Percentiles rank a stretch among this genome's conserved stretches.
Evolutionary conservation across 2,888 invertebrate species (phyloP).

Genomic region (Drosophila borborema): DNA sequence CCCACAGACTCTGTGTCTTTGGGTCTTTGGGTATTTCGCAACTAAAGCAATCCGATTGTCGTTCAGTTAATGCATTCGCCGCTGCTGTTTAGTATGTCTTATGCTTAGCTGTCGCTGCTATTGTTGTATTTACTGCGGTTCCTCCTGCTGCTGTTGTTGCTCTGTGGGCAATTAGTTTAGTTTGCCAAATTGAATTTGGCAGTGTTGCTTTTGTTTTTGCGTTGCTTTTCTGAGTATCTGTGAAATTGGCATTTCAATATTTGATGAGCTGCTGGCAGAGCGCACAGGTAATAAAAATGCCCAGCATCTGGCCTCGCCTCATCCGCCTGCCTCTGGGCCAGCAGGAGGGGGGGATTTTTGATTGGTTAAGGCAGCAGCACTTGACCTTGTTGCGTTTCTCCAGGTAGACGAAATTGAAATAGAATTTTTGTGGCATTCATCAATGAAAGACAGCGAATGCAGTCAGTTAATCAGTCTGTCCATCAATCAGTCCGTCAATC

Average conservation of each 20-base stretch:
- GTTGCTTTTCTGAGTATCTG: constrained; percentile 62
- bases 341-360: constrained; percentile 10
- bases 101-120: constrained; percentile 9
- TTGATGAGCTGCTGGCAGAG: constrained; percentile 63
- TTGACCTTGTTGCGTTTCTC: constrained; percentile 43
- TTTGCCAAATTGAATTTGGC: constrained; percentile 71
- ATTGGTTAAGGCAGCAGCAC: constrained; percentile 31
- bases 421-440: constrained; percentile 46
- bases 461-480: constrained; percentile 29
- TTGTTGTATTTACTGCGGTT: constrained; percentile 2
- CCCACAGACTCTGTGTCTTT: no score
- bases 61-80: constrained; percentile 3
- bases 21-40: not conserved
- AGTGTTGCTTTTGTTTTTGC: constrained; percentile 33
- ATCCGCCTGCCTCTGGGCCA: not conserved
- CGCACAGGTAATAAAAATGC: constrained; percentile 66
- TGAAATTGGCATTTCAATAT: constrained; percentile 78
- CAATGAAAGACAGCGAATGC: constrained; percentile 25
- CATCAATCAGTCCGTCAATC: constrained; percentile 12
- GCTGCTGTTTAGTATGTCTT: constrained; percentile 38
- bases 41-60: constrained; percentile 5
- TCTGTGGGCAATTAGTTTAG: constrained; percentile 56
- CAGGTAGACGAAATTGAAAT: constrained; percentile 18
- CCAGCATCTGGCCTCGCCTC: not conserved
- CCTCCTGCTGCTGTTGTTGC: constrained; percentile 11